These are phyloP conservation scores for Agonopterix subpropinquella DNA, from an alignment of 2,888 invertebrate genomes.

Conservation along the genomic window DNA sequence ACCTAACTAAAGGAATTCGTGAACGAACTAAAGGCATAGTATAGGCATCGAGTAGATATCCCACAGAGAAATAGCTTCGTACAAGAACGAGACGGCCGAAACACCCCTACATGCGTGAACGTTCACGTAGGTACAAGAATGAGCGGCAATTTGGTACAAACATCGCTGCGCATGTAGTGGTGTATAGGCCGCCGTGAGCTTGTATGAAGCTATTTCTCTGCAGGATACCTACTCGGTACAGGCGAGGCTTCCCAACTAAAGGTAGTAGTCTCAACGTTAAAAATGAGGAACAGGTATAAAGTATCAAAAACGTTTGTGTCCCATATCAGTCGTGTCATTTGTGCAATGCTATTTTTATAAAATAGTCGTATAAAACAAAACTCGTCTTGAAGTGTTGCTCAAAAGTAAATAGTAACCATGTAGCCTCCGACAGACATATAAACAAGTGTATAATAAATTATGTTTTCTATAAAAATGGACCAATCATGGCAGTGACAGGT, in stretches of 20 bases:
- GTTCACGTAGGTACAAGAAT: too few relatives aligned
- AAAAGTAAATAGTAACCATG: conserved; percentile 64
- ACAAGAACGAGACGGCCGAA: too few relatives aligned
- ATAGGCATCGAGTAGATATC: too few relatives aligned
- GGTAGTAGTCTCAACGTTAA: conserved; percentile 4
- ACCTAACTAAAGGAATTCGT: conserved; percentile 37
- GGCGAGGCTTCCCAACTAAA: conserved; percentile 45
- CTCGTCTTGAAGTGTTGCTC: conserved; percentile 73
- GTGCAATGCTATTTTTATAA: conserved; percentile 67
- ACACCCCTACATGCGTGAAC: too few relatives aligned
- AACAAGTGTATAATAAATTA: conserved; percentile 62
- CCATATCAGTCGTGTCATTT: conserved; percentile 72
- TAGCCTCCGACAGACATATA: conserved; percentile 73
- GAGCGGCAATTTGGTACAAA: too few relatives aligned
- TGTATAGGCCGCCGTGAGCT: too few relatives aligned
- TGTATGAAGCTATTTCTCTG: too few relatives aligned
- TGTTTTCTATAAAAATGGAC: conserved; percentile 68
- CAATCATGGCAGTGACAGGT: conserved; percentile 71
- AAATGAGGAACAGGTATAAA: conserved; percentile 53
- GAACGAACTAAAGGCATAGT: conserved; percentile 34
- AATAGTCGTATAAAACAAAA: conserved; percentile 47
- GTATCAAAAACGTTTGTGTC: conserved; percentile 74
- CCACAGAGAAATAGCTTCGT: too few relatives aligned
- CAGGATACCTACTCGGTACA: conserved; percentile 17
- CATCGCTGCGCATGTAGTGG: too few relatives aligned